Evolutionary conservation across 2,797 vertebrate species (phyloP).

Genomic region (Lateolabrax maculatus): DNA sequence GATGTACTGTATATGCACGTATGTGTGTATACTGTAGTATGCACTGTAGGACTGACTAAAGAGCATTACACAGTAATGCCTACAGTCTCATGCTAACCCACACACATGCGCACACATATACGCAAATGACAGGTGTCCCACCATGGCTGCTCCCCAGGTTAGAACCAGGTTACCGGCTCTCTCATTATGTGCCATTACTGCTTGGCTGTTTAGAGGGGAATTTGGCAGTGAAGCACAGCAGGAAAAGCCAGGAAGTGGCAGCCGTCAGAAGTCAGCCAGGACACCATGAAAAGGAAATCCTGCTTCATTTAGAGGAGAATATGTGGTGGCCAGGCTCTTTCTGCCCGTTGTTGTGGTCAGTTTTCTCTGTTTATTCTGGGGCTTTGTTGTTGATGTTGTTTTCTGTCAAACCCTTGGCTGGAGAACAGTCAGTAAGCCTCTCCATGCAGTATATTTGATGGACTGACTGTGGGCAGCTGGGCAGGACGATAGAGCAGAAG

Average conservation of each 20-base stretch:
- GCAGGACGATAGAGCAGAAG: slow-evolving; percentile 52
- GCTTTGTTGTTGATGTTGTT: slow-evolving; percentile 55
- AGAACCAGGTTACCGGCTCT: slow-evolving; percentile 45
- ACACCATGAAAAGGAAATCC: slow-evolving; percentile 65
- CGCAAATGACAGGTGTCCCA: slow-evolving; percentile 54
- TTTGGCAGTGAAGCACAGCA: slow-evolving; percentile 42
- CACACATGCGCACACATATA: not conserved
- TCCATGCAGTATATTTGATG: slow-evolving; percentile 53
- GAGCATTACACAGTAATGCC: not conserved
- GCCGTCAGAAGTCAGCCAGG: slow-evolving; percentile 55
- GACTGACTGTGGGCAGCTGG: slow-evolving; percentile 63
- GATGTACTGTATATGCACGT: not conserved
- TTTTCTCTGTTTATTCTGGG: slow-evolving; percentile 60
- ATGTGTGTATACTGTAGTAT: not conserved
- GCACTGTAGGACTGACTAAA: not conserved
- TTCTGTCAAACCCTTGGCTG: slow-evolving; percentile 58
- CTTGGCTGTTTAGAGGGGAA: slow-evolving; percentile 44
- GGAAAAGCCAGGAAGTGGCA: slow-evolving; percentile 52
- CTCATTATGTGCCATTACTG: slow-evolving; percentile 61
- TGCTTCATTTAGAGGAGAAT: slow-evolving; percentile 49
- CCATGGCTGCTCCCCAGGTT: slow-evolving; percentile 35
- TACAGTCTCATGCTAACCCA: slow-evolving; percentile 5
- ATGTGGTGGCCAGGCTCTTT: slow-evolving; percentile 16
- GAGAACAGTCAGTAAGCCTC: slow-evolving; percentile 60
- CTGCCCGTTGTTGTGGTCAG: slow-evolving; percentile 45